Conservation (phyloP, 2,797 vertebrate species). For the Balearica regulorum region DNA sequence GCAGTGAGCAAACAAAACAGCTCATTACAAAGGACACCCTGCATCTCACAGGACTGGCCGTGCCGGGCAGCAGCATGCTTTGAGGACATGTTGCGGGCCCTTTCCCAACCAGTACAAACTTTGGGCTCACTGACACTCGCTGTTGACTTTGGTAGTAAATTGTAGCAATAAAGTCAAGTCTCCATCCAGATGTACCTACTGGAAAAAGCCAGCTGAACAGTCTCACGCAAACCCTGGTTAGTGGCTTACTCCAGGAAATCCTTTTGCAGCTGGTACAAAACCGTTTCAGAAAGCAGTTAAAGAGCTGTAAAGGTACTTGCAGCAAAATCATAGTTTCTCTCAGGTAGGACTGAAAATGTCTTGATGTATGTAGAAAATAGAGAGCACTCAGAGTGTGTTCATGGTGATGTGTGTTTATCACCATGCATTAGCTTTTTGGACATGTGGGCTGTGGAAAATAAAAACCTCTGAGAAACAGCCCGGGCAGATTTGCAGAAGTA, state of each 20-base stretch:
- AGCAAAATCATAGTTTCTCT: background rate
- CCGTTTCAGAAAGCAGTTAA: background rate
- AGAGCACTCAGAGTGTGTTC: background rate
- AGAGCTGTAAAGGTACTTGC: background rate
- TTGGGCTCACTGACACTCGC: fast-evolving
- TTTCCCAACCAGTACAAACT: background rate
- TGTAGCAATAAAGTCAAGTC: background rate
- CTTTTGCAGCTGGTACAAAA: background rate
- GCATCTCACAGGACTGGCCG: fast-evolving
- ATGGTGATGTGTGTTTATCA: background rate
- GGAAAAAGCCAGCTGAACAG: background rate
- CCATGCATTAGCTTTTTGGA: background rate
- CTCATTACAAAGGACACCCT: background rate
- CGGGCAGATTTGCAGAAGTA: background rate
- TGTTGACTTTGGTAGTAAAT: background rate
- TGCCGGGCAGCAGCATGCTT: fast-evolving
- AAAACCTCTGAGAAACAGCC: background rate
- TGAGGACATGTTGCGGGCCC: fast-evolving
- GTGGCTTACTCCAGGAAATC: conserved; percentile 7
- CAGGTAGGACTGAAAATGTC: background rate
- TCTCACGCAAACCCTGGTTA: background rate
- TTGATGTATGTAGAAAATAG: background rate
- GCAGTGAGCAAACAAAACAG: fast-evolving
- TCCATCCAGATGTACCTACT: background rate
- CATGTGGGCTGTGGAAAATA: background rate